Percentiles rank a stretch among this genome's conserved stretches.
Evolutionary conservation across 2,113 vertebrate species (phyloP).

Genomic region (Cranoglanis bouderius): DNA sequence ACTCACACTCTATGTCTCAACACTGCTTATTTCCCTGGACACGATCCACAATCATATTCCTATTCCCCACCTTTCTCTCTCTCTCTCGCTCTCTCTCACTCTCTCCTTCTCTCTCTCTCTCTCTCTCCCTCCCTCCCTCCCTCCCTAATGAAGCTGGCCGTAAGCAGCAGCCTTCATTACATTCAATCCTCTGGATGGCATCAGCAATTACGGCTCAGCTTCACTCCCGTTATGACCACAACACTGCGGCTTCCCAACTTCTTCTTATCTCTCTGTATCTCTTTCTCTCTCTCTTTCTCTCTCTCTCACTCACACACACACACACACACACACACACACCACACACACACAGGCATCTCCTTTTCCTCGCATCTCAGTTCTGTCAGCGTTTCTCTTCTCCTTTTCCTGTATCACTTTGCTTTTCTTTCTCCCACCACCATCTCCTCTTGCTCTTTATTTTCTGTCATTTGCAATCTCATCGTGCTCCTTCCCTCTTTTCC

Average conservation of each 20-base stretch:
- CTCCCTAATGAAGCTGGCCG: conserved; percentile 71
- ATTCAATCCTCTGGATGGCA: conserved; percentile 75
- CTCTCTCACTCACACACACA: conserved; percentile 18
- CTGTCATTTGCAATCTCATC: neutral
- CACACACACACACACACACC: neutral
- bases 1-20: conserved; percentile 7
- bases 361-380: conserved; percentile 44
- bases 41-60: conserved; percentile 47
- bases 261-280: conserved; percentile 12
- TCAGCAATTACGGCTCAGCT: conserved; percentile 70
- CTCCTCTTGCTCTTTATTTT: conserved; percentile 1
- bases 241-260: conserved; percentile 38
- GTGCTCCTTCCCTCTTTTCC: neutral
- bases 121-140: conserved; percentile 25
- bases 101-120: conserved; percentile 16
- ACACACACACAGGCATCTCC: conserved; percentile 15
- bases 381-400: neutral
- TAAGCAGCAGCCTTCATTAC: conserved; percentile 77
- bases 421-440: neutral
- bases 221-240: conserved; percentile 59
- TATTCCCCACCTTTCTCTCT: neutral
- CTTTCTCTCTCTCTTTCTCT: conserved; percentile 18
- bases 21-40: conserved; percentile 71
- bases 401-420: neutral
- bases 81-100: conserved; percentile 2